Base-by-base conservation (phyloP, 2,113 vertebrate species). In the Uropsilus gracilis region DNA sequence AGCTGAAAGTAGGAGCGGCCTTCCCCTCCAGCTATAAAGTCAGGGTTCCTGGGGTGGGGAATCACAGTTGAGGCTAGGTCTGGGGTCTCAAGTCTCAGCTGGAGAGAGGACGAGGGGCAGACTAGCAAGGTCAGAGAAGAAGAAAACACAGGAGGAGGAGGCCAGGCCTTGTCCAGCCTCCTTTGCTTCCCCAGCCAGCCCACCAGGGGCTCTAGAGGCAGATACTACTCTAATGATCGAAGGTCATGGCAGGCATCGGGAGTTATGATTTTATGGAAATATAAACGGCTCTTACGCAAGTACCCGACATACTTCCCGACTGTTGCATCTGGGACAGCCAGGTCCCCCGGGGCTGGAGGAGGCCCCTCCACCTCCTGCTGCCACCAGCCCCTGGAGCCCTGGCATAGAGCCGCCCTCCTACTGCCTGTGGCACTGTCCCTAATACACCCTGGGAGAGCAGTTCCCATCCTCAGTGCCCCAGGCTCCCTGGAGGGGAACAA, bases 281-380 rank as follows among this genome's bases (percentile, higher is more conserved):
- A 73, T 42, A 93, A 72, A 95, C 93, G 89, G 76, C 72, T 93
- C 91, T 97, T 97, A 97, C 2, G 75, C 96, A 97, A 97, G 91
- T 69, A 73, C 80, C 94, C 93, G 95, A 97, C 97, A 97, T 72
- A 97, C 81, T 96, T 97, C 96, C 95, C 5, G 85, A 44, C 85
- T 90, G 71, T 92, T 90, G 94, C 96, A 97, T 97, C 95, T 97
- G 96, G 97, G 95, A 96, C 97, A 97, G 91, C 66, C 90, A 97
- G 87, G 97, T 97, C 97, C 97, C 90, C 89, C 90, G 94, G 95
- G 95, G 64, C 73, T 94, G 78, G 95, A 88, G 77, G 55, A 78
- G 75, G 64, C 42, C 55, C 72, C 57, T 55, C 77, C 44, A 46
- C 34, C 26, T 22, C 59, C 86, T 30, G 63, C 80, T 92, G 68